phyloP scores from a whole-genome alignment of 2,888 invertebrate genomes.

The Ditylenchus weischeri region DNA sequence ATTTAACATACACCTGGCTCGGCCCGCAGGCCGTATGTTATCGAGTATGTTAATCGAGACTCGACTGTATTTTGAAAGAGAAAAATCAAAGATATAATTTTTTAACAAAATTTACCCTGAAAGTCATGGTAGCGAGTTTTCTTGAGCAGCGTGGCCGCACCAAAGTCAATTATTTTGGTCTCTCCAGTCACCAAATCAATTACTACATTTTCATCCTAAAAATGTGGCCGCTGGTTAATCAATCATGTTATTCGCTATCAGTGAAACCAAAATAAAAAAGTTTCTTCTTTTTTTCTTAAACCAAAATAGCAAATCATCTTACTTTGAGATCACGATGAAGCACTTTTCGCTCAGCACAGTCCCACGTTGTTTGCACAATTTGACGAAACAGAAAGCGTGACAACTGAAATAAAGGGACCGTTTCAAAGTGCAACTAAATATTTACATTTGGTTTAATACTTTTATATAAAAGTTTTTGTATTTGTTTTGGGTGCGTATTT shows the following conservation, averaged over 20 bases:
- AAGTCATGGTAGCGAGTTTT: slow-evolving; percentile 53
- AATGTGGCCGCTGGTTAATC: not conserved
- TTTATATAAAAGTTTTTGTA: slow-evolving; percentile 12
- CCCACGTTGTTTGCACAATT: slow-evolving; percentile 47
- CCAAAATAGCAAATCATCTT: slow-evolving; percentile 8
- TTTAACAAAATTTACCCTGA: slow-evolving; percentile 40
- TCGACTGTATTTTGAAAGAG: too few relatives aligned
- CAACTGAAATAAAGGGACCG: slow-evolving; percentile 33
- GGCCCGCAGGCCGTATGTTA: too few relatives aligned
- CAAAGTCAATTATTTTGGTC: slow-evolving; percentile 55
- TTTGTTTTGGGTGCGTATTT: not conserved
- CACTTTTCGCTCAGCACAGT: slow-evolving; percentile 45
- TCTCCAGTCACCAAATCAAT: slow-evolving; percentile 51
- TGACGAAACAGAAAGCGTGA: slow-evolving; percentile 53
- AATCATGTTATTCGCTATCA: not conserved
- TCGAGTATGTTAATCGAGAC: too few relatives aligned
- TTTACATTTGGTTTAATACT: not conserved
- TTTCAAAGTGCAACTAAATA: too few relatives aligned
- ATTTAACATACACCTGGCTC: too few relatives aligned
- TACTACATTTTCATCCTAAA: slow-evolving; percentile 55
- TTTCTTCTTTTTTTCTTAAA: slow-evolving; percentile 1
- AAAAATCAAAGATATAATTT: too few relatives aligned
- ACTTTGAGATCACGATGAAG: slow-evolving; percentile 56
- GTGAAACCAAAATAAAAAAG: too few relatives aligned
- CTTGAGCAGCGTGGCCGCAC: slow-evolving; percentile 52